Evolutionary conservation across 2,113 vertebrate species (phyloP), one percentile per base, ranked within the genome.

Genomic region (Balaenoptera acutorostrata): DNA sequence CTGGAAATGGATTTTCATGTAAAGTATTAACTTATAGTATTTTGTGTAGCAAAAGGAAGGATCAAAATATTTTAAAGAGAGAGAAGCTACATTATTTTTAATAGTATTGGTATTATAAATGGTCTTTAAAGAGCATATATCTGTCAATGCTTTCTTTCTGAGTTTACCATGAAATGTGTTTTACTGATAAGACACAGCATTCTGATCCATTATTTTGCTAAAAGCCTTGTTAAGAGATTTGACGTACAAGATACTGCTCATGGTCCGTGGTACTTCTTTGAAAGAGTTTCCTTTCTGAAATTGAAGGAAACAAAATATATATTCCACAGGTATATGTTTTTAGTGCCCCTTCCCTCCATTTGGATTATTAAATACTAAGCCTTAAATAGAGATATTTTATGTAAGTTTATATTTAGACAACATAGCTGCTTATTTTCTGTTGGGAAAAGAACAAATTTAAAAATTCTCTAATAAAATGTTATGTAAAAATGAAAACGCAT

Each of bases 1-100:
- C 86, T 93, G 33, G 63, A 87, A 96, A 86, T 77, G 52, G 46
- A 93, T 97, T 93, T 96, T 92, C 31, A 69, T 82, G 31, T 93
- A 90, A 88, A 74, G 23, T 89, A 92, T 88, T 95, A 96, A 80
- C 69, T 88, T 92, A 87, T 39, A 12, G 23, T 49, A 93, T 97
- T 87, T 74, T 69, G 59, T 57, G 55, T 31, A 75, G 63, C 46
- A 93, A 84, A 95, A 69, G 44, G 23, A 80, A 96, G 69, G 44
- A 66, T 95, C 52, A 77, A 93, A 89, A 80, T 89, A 88, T 52
- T 96, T 64, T 89, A 87, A 46, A 90, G 52, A 61, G 18, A 74
- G 17, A 85, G 72, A 92, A 88, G 2, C 33, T 71, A 31, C 41
- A 81, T 80, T 63, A 93, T 81, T 92, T 89, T 95, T 82, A 97